phyloP scores from a whole-genome alignment of 1,140 invertebrate genomes.

The fruit fly (Drosophila melanogaster) region DNA sequence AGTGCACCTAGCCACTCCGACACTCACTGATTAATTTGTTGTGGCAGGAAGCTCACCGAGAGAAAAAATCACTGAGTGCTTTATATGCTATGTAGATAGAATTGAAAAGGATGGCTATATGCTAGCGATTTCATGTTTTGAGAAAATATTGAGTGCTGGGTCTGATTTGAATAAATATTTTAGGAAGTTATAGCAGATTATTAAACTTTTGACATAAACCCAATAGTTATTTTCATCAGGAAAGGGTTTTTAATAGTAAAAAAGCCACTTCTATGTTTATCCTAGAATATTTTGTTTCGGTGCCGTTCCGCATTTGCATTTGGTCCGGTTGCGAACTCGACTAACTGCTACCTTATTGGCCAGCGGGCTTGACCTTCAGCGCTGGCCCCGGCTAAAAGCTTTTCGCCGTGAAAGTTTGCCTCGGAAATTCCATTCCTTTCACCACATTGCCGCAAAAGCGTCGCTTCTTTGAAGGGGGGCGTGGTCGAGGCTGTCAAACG shows the following conservation, averaged over 20 bases:
- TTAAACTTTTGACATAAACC: too few relatives aligned
- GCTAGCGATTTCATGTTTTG: too few relatives aligned
- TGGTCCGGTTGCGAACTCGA: constrained; percentile 59
- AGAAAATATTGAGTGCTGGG: too few relatives aligned
- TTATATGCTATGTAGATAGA: too few relatives aligned
- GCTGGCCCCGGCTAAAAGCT: constrained; percentile 47
- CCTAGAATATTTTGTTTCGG: background rate
- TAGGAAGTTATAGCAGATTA: too few relatives aligned
- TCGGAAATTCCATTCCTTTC: constrained; percentile 67
- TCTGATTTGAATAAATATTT: too few relatives aligned
- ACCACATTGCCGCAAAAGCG: constrained; percentile 19
- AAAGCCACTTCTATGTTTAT: background rate
- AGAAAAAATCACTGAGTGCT: background rate
- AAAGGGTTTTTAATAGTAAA: too few relatives aligned
- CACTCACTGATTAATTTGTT: constrained; percentile 51
- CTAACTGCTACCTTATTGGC: constrained; percentile 57
- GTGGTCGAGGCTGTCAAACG: constrained; percentile 60
- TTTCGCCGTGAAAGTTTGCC: constrained; percentile 65
- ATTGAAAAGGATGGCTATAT: too few relatives aligned
- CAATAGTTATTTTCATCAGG: too few relatives aligned
- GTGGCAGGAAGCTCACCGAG: constrained; percentile 13
- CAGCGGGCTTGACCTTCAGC: constrained; percentile 61
- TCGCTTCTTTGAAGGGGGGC: constrained; percentile 11
- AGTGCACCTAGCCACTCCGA: constrained; percentile 5
- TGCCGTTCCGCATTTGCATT: constrained; percentile 20